Evolutionary conservation across 2,888 invertebrate genomes (phyloP).

Genomic region (Pristionchus exspectatus): DNA sequence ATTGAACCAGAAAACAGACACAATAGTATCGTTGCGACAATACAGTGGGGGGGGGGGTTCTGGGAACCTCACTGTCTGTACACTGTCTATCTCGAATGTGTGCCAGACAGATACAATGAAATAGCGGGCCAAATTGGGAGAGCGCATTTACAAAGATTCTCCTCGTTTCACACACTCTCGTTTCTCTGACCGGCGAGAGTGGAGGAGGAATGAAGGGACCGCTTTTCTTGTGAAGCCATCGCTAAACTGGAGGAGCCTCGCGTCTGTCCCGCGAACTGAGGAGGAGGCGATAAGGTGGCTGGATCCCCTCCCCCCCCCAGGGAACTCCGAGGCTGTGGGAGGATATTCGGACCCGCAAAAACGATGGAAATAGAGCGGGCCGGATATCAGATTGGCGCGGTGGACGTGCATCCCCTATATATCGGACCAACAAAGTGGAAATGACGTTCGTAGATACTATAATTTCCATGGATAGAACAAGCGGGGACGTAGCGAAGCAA

Average conservation of each 20-base stretch:
- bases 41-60: background rate
- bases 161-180: too few species aligned
- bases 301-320: too few species aligned
- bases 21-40: background rate
- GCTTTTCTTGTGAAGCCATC: too few species aligned
- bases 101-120: background rate
- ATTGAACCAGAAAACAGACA: slow-evolving; percentile 52
- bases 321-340: background rate
- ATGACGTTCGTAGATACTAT: background rate
- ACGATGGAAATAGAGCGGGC: background rate
- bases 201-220: too few species aligned
- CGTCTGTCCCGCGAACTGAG: background rate
- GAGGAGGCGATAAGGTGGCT: background rate
- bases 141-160: too few species aligned
- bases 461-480: too few species aligned
- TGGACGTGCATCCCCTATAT: background rate
- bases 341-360: background rate
- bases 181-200: too few species aligned
- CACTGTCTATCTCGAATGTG: background rate
- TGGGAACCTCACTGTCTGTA: background rate
- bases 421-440: background rate
- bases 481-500: too few species aligned
- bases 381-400: background rate
- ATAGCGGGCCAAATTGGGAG: too few species aligned
- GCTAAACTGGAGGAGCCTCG: background rate